Evolutionary conservation across 2,113 vertebrate genomes (phyloP), one percentile per base, ranked within the genome.

Genomic region (Salvelinus namaycush): DNA sequence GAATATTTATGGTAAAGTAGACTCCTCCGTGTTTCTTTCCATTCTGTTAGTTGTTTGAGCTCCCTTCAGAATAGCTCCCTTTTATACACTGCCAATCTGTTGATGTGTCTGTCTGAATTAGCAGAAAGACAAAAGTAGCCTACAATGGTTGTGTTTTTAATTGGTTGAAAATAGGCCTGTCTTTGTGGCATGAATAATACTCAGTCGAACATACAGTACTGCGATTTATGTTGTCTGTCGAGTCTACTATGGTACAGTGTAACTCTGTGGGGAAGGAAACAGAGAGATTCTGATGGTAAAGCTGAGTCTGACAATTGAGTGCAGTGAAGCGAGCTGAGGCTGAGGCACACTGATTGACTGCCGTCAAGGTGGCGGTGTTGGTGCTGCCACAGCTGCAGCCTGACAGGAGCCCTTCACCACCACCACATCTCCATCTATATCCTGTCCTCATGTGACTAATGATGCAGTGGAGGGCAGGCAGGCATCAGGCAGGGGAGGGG

Each of bases 401-500:
- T 77, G 74, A 74, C 82, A 84, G 72, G 74, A 85, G 73, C 66
- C 65, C 54, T 68, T 66, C 67, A 26, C 73, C 67, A n/a, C 75
- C 79, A 29, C 82, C 77, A 77, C 79, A 65, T 83, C 79, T 70
- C 8, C 39, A 26, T 67, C 75, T 18, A 22, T 18, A 48, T 29
- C 74, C 76, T 54, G 51, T 74, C 83, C 70, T 79, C 72, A 73
- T 75, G 80, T 59, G 49, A 84, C 84, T 89, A 91, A 89, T 90
- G 88, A 92, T 87, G 51, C 51, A 54, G 49, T 3, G 29, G 26
- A 67, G 65, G 27, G 62, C 77, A 69, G 74, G 66, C 65, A 24
- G 29, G 29, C 29, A 31, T 57, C 3, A 54, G 13, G 49, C 49
- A 54, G 51, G 51, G 51, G 51, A 18, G 51, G 51, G 14, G 3